Conservation (phyloP, 1,140 invertebrate genomes). For the Nasonia giraulti region DNA sequence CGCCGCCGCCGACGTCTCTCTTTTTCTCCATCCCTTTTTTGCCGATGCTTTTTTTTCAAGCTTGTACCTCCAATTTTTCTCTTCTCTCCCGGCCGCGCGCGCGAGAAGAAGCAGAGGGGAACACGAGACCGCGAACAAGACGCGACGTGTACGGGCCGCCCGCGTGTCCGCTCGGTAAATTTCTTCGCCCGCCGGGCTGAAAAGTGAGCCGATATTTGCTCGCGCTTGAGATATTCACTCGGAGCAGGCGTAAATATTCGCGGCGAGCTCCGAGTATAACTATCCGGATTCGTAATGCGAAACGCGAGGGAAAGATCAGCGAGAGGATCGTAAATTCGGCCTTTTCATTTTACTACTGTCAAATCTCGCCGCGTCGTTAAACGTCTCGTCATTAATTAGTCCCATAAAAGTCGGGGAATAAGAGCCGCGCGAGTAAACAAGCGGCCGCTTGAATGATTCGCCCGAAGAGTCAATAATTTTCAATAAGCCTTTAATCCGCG, state of each 20-base stretch:
- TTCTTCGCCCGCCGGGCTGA: slow-evolving; percentile 24
- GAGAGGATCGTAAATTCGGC: not conserved
- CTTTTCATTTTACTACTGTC: slow-evolving; percentile 4
- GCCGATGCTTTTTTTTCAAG: not conserved
- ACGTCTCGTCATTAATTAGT: slow-evolving; percentile 12
- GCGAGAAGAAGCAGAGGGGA: not conserved
- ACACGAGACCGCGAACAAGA: slow-evolving; percentile 42
- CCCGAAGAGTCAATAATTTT: slow-evolving; percentile 35
- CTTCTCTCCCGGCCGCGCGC: not conserved
- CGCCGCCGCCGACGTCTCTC: slow-evolving; percentile 34
- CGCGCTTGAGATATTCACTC: slow-evolving; percentile 45
- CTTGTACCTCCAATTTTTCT: slow-evolving; percentile 45
- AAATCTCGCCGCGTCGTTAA: not conserved
- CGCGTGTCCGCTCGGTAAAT: slow-evolving; percentile 29
- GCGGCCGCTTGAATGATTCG: slow-evolving; percentile 19
- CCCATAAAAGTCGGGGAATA: slow-evolving; percentile 1
- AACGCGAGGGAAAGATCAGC: too few species aligned
- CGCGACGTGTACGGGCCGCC: slow-evolving; percentile 28
- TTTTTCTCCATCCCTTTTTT: not conserved
- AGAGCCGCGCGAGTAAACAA: not conserved
- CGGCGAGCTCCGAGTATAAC: not conserved
- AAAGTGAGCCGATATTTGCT: slow-evolving; percentile 47
- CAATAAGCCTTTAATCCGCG: slow-evolving; percentile 37
- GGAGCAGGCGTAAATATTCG: slow-evolving; percentile 27
- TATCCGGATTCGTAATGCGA: not conserved